Conservation (phyloP, 2,113 vertebrate species). For the Turnix velox region DNA sequence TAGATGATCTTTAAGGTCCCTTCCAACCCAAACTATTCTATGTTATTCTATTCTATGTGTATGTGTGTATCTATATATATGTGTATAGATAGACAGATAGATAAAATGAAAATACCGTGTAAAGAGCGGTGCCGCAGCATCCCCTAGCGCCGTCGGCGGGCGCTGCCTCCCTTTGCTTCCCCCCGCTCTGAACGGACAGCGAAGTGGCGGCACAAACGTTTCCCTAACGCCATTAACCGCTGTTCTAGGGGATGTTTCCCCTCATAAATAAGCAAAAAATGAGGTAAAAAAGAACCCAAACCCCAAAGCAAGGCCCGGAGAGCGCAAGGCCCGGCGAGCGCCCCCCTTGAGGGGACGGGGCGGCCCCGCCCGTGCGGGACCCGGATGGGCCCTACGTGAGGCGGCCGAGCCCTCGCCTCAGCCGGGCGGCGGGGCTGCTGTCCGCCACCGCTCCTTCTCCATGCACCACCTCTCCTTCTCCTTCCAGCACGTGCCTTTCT, state of each 20-base stretch:
- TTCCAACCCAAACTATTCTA: no score
- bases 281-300: neutral
- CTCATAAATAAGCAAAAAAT: neutral
- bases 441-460: neutral
- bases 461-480: no score
- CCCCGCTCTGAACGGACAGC: neutral
- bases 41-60: no score
- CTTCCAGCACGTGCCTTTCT: no score
- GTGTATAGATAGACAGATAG: no score
- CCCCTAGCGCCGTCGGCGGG: neutral
- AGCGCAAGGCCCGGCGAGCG: no score
- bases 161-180: neutral
- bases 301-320: rapidly evolving
- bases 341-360: neutral
- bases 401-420: neutral
- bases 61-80: no score
- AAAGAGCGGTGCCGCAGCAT: neutral
- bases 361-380: neutral
- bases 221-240: rapidly evolving
- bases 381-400: neutral
- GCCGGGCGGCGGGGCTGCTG: neutral
- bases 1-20: no score
- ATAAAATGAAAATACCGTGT: rapidly evolving
- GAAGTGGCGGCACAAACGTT: neutral
- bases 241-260: rapidly evolving